Evolutionary conservation across 1,140 invertebrate genomes (phyloP), one percentile per base, ranked within the genome.

Genomic region (Drosophila takahashii): DNA sequence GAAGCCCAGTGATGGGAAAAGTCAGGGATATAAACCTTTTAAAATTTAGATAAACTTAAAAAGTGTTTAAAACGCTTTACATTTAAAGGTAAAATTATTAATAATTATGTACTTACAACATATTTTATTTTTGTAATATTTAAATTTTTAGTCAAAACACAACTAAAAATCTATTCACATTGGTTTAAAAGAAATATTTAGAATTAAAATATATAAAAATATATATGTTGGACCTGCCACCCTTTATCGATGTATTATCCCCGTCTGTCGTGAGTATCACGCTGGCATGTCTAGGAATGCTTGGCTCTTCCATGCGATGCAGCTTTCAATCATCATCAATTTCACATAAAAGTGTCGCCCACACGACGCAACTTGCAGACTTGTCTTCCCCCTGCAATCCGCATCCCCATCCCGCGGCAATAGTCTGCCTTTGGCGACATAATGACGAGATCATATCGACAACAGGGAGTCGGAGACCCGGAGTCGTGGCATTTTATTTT

Each of bases 251-350:
- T 52, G 6, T 18, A 8, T 51, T 65, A 51, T 64, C 16, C 22
- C n/a, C 18, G 36, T 6, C 22, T 37, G 48, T 70, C 66, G 66
- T 70, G 65, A 70, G 41, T 48, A 52, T 77, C 61, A 60, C 47
- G 60, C 41, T 56, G 72, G 15, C 61, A 36, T 45, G 50, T 65
- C 60, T 54, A 42, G 45, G 18, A 65, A 57, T 72, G 39, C 34
- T 29, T 62, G 9, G 53, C 52, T 29, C 50, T 41, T 41, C 62
- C 52, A 44, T 44, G 57, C 45, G 60, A 71, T 87, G 77, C 81
- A 80, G 78, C 81, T 77, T 79, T 91, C 90, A 91, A 91, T 91
- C 90, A 91, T 91, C 90, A 91, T 91, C 90, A 91, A 91, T 91
- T 91, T 90, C 90, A 66, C 90, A 91, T 91, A 90, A 91, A 91